A percentile compares a stretch with the other conserved stretches of the same genome.
Evolutionary conservation across 2,113 vertebrate species (phyloP).

Genomic region (Xiphophorus hellerii): DNA sequence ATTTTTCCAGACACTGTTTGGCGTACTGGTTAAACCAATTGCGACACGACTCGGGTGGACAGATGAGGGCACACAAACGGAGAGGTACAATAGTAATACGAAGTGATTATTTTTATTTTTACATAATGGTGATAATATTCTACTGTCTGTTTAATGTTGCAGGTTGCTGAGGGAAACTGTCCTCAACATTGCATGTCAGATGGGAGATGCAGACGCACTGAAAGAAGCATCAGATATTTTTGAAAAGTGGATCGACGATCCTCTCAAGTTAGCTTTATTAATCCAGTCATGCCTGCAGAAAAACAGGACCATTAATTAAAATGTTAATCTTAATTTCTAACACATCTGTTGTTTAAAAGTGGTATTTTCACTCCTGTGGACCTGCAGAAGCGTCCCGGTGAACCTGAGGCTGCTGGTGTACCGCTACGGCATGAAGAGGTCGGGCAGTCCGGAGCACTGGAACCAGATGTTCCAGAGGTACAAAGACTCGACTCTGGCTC

Average conservation of each 20-base stretch:
- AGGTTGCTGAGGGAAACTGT: conserved; percentile 89
- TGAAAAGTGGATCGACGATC: conserved; percentile 78
- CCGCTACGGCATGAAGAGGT: conserved; percentile 92
- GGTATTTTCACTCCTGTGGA: neutral
- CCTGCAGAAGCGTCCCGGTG: conserved; percentile 78
- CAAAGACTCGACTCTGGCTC: conserved; percentile 83
- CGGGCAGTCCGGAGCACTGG: conserved; percentile 82
- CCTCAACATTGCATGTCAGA: conserved; percentile 87
- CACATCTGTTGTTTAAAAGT: neutral
- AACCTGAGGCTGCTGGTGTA: conserved; percentile 93
- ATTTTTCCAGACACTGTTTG: conserved; percentile 82
- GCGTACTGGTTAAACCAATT: conserved; percentile 76
- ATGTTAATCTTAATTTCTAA: neutral
- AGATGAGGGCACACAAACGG: conserved; percentile 77
- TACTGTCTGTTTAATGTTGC: neutral
- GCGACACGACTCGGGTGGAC: conserved; percentile 78
- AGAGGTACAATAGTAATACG: conserved; percentile 60
- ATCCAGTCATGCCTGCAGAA: neutral
- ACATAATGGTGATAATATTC: neutral
- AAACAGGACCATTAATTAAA: neutral
- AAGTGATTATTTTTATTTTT: neutral
- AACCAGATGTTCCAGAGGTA: conserved; percentile 86
- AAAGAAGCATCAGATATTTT: conserved; percentile 79
- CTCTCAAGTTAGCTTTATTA: conserved; percentile 50
- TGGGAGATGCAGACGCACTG: conserved; percentile 79